These are phyloP conservation scores for Adelphocoris suturalis DNA, from an alignment of 2,888 invertebrate genomes.

Conservation along the genomic window DNA sequence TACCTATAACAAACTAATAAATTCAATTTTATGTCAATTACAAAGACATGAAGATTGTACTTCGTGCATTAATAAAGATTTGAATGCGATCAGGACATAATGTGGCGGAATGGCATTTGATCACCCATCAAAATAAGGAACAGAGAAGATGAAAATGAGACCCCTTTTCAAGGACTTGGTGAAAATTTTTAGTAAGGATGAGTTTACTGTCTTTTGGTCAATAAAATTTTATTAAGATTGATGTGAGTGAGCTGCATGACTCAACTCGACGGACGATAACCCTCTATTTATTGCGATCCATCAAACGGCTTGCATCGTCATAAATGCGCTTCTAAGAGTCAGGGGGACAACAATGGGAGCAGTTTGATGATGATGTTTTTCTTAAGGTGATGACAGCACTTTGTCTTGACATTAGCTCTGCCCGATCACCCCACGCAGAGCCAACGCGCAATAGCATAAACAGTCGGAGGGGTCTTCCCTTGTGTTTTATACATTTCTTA, in stretches of 20 bases:
- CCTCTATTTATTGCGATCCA: conserved; percentile 67
- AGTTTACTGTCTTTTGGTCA: conserved; percentile 11
- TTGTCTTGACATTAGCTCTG: conserved; percentile 62
- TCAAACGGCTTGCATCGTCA: conserved; percentile 57
- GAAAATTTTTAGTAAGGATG: background rate
- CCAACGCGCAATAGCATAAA: background rate
- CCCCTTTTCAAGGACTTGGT: background rate
- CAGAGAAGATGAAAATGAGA: background rate
- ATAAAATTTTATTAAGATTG: conserved; percentile 69
- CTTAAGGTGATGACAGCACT: conserved; percentile 69
- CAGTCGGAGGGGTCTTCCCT: too few relatives aligned
- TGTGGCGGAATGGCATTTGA: background rate
- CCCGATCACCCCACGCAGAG: background rate
- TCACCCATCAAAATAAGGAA: background rate
- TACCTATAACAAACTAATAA: too few relatives aligned
- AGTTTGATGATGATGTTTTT: conserved; percentile 69
- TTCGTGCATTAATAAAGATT: background rate
- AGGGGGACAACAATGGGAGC: conserved; percentile 45
- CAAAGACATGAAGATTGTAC: background rate
- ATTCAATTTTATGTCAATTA: background rate
- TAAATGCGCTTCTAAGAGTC: conserved; percentile 42
- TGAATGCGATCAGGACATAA: background rate
- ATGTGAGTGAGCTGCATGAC: conserved; percentile 59
- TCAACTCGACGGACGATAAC: conserved; percentile 71
- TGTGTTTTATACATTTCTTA: too few relatives aligned